A percentile compares a stretch with the other conserved stretches of the same genome.
phyloP scores from a whole-genome alignment of 2,113 vertebrate species.

The Plotosus lineatus region DNA sequence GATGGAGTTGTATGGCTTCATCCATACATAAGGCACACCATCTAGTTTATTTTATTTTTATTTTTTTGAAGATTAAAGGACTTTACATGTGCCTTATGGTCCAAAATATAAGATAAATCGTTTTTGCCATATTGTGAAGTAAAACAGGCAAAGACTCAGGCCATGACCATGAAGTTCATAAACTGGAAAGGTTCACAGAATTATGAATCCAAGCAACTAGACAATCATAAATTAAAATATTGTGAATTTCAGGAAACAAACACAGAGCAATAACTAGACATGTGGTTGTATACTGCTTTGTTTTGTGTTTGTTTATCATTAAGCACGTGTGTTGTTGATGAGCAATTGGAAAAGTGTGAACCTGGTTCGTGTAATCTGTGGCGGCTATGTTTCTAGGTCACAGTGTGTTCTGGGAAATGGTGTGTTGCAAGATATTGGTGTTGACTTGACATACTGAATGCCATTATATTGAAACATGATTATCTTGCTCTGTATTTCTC shows the following conservation, averaged over 20 bases:
- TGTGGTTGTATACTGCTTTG: background rate
- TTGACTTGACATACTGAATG: background rate
- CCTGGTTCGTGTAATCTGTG: background rate
- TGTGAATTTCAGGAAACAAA: background rate
- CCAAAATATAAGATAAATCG: no score
- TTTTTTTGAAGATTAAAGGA: no score
- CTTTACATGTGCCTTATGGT: no score
- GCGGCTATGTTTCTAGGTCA: background rate
- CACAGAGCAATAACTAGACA: background rate
- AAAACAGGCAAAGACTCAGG: background rate
- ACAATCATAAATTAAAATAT: background rate
- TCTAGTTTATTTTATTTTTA: no score
- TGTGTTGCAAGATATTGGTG: background rate
- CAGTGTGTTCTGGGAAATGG: background rate
- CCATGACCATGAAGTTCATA: background rate
- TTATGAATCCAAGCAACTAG: background rate
- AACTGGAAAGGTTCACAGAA: background rate
- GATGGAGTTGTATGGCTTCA: no score
- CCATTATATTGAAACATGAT: background rate
- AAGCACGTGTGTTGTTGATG: background rate
- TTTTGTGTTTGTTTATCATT: background rate
- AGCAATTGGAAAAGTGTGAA: background rate
- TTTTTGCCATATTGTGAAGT: background rate
- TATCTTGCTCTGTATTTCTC: background rate
- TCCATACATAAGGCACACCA: no score